Evolutionary conservation across 2,113 vertebrate species (phyloP).

Genomic region (Cephalopholis sonnerati): DNA sequence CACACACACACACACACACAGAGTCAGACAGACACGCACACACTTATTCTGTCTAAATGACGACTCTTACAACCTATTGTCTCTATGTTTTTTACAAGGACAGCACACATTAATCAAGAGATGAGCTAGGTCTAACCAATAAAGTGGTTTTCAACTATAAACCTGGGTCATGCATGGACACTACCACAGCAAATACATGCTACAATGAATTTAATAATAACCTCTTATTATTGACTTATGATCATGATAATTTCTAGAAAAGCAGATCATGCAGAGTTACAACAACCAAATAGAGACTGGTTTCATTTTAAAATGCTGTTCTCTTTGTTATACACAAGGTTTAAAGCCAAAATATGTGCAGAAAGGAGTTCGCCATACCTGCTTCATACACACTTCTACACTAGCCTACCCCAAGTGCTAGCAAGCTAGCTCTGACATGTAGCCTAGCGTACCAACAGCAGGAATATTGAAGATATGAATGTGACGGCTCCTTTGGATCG

Average conservation of each 20-base stretch:
- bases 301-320: not conserved
- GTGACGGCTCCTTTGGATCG: slow-evolving; percentile 31
- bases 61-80: slow-evolving; percentile 11
- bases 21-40: slow-evolving; percentile 1
- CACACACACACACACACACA: slow-evolving; percentile 11
- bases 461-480: not conserved
- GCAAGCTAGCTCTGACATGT: slow-evolving; percentile 24
- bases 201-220: not conserved
- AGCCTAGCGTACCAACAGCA: not conserved
- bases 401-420: not conserved
- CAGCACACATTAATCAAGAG: slow-evolving; percentile 15
- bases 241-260: not conserved
- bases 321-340: not conserved
- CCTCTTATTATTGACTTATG: not conserved
- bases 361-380: not conserved
- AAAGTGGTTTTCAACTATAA: not conserved
- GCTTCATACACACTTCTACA: not conserved
- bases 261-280: not conserved
- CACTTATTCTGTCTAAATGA: slow-evolving; percentile 12
- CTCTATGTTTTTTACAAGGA: slow-evolving; percentile 12
- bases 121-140: not conserved
- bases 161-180: not conserved
- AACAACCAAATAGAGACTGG: not conserved
- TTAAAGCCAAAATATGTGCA: not conserved
- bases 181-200: not conserved